phyloP scores from a whole-genome alignment of 2,797 vertebrate genomes.

The Microchirus variegatus region DNA sequence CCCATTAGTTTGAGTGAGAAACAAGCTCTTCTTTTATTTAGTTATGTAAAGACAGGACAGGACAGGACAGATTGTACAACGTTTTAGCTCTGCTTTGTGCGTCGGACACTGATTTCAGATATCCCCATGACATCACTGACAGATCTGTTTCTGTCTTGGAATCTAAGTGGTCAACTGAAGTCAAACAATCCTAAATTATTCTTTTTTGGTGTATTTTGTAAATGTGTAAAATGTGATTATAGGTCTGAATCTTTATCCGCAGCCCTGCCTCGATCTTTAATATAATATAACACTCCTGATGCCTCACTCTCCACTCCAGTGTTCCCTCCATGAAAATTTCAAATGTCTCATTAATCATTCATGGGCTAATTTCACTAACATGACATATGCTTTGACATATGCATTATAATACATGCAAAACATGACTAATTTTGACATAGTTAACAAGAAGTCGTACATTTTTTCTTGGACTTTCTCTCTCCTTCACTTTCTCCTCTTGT shows the following conservation, averaged over 20 bases:
- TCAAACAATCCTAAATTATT: neutral
- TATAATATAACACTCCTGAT: constrained; percentile 55
- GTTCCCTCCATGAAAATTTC: constrained; percentile 63
- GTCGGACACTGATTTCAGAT: constrained; percentile 2
- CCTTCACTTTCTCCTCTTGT: no score
- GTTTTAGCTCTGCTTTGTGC: constrained; percentile 19
- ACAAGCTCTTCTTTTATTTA: constrained; percentile 34
- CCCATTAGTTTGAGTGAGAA: constrained; percentile 64
- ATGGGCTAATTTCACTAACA: constrained; percentile 71
- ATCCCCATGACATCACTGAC: constrained; percentile 7
- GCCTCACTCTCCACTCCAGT: constrained; percentile 6
- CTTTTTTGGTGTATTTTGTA: neutral
- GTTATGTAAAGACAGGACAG: constrained; percentile 35
- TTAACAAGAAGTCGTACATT: constrained; percentile 50
- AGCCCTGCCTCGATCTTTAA: constrained; percentile 52
- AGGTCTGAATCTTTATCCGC: constrained; percentile 23
- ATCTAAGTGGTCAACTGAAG: neutral
- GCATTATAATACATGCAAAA: constrained; percentile 66
- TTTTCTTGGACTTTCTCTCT: neutral
- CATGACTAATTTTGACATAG: constrained; percentile 59
- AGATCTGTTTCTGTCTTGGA: constrained; percentile 9
- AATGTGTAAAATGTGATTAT: constrained; percentile 7
- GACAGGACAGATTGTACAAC: neutral
- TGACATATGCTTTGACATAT: constrained; percentile 72
- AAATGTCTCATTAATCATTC: constrained; percentile 74